Evolutionary conservation across 2,888 invertebrate species (phyloP), one percentile per base, ranked within the genome.

Genomic region (Drosophila multiciliata): DNA sequence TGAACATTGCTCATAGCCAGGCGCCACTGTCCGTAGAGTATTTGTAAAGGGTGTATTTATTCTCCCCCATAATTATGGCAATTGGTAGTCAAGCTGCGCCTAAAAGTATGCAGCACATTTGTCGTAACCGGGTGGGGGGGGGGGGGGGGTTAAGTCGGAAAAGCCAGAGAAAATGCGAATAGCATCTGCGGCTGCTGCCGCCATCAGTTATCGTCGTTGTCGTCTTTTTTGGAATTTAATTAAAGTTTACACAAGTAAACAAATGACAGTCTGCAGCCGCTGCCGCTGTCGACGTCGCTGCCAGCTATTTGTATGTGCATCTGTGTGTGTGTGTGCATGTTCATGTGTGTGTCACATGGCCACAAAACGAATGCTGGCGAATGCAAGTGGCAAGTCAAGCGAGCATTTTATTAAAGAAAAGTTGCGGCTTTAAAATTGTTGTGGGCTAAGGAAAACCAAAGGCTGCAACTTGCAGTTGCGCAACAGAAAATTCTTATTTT

Each of bases 241-340:
- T 87, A 87, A 87, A 87, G 73, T 85, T 89, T 83, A 85, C 89
- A 89, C 89, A 89, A 89, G 89, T 79, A 89, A 87, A 89, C 87
- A 89, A 89, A 87, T 85, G 89, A 81, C 89, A 86, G 84, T 84
- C 87, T 84, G 84, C 87, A 87, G 78, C 71, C 84, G 65, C 65
- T 67, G 82, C 70, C 79, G 60, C 69, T 58, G 58, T 38, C 70
- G 45, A 38, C 57, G 63, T 35, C 52, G 64, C 72, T 45, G 65
- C 36, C 49, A 62, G 61, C 40, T 69, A 50, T 70, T 55, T 49
- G 45, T 23, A 49, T 49, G 35, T 63, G 45, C 69, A 50, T 54
- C 9, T 74, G 36, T 63, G 26, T 65, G 26, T 54, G 9, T 49
- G 48, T 48, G 49, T 65, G 42, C 61, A 42, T 40, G 20, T 59